Evolutionary conservation across 2,888 invertebrate species (phyloP), one percentile per base, ranked within the genome.

Genomic region (Drosophila stalkeri): DNA sequence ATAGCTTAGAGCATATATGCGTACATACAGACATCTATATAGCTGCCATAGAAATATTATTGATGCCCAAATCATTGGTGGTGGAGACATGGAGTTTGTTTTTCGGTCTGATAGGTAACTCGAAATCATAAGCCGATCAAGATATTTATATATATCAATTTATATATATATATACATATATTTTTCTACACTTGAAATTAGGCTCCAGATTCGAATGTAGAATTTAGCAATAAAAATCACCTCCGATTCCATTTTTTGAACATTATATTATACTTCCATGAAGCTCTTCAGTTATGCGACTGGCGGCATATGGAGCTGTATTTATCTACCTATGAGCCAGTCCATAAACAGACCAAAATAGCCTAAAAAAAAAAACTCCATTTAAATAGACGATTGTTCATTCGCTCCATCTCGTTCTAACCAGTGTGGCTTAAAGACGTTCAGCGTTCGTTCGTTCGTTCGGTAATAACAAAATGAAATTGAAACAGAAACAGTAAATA

Each of bases 11-110:
- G 64, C 76, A 64, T 69, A 49, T 49, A 49, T 27, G 27, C 16
- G 33, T 33, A 49, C 14, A 49, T 33, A 75, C 63, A 74, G 75
- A 49, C 23, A 33, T 49, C 33, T 8, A 49, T 49, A 75, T 65
- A 75, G 80, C 80, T 77, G 76, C 76, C 76, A 77, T 77, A 79
- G 80, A 60, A 66, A 75, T 66, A 77, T 61, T 60, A 77, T 66
- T 66, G 75, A 75, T 79, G 75, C 75, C 75, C 63, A 64, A 74
- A 60, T 55, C 61, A 49, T 47, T 47, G 51, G 18, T 46, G 27
- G 27, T 27, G 27, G 56, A 65, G 52, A 33, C 6, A 11, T 43
- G 61, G 61, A 52, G 49, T 59, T 72, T 67, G 51, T 54, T n/a
- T n/a, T 52, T 66, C 54, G 59, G 37, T 62, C 47, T 56, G 33